Conservation (phyloP, 2,113 vertebrate genomes). For the Rana temporaria region DNA sequence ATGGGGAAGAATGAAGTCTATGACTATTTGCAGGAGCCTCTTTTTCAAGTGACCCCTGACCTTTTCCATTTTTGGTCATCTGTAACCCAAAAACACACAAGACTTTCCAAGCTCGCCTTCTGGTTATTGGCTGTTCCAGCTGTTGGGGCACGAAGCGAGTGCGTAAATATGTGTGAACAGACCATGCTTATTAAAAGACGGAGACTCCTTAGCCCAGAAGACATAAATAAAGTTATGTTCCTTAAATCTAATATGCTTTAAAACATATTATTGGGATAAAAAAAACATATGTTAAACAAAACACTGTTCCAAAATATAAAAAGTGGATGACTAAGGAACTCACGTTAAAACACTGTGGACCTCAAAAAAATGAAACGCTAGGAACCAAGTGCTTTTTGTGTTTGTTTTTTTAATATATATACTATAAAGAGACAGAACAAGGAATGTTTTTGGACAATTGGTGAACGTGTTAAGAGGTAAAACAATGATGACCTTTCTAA, state of each 20-base stretch:
- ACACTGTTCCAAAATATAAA: constrained; percentile 80
- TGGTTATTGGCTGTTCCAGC: constrained; percentile 96
- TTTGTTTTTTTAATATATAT: neutral
- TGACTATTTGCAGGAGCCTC: constrained; percentile 82
- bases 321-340: constrained; percentile 67
- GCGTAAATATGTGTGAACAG: constrained; percentile 93
- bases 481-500: constrained; percentile 69
- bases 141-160: constrained; percentile 89
- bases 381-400: constrained; percentile 79
- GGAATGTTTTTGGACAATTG: neutral
- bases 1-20: constrained; percentile 88
- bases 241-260: constrained; percentile 98
- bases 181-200: constrained; percentile 91
- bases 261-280: constrained; percentile 53
- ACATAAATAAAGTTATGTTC: constrained; percentile 99
- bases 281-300: constrained; percentile 54
- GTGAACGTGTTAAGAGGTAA: constrained; percentile 22
- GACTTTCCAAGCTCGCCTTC: constrained; percentile 91
- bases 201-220: constrained; percentile 92
- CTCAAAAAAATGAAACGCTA: constrained; percentile 76
- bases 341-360: constrained; percentile 87
- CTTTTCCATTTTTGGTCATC: constrained; percentile 98
- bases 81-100: constrained; percentile 91
- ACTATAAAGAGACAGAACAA: neutral
- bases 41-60: constrained; percentile 85